Conservation (phyloP, 2,888 invertebrate genomes). For the Frankliniella intonsa region DNA sequence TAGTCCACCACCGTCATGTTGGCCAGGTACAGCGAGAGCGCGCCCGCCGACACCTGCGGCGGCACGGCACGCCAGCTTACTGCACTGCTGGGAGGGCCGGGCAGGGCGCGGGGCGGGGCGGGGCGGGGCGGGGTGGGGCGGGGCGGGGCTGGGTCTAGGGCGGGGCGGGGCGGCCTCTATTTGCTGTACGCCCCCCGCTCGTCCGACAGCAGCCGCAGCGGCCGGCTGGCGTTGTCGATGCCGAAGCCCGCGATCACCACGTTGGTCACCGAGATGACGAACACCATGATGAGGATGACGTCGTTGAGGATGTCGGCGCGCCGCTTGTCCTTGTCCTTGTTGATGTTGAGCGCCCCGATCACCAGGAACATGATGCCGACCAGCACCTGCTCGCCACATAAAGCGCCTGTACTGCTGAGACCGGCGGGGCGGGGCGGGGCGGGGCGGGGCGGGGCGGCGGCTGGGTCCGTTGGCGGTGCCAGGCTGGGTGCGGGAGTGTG, state of each 20-base stretch:
- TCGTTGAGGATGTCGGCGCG: conserved; percentile 77
- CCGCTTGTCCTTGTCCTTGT: conserved; percentile 66
- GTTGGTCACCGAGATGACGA: conserved; percentile 75
- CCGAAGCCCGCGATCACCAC: conserved; percentile 81
- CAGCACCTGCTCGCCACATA: conserved; percentile 59
- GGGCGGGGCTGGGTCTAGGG: not conserved
- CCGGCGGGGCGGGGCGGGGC: not conserved
- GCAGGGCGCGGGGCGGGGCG: conserved; percentile 29
- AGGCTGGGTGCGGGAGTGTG: not conserved
- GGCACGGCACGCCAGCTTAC: conserved; percentile 8
- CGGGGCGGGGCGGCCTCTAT: conserved; percentile 25
- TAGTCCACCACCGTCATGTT: conserved; percentile 45
- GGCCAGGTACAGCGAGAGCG: conserved; percentile 45
- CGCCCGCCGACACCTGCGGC: conserved; percentile 45
- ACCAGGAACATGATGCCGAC: conserved; percentile 77
- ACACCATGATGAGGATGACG: conserved; percentile 71
- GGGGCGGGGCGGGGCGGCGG: not conserved
- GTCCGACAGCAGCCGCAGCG: conserved; percentile 3
- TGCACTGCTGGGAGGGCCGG: too few species aligned
- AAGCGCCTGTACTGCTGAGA: not conserved
- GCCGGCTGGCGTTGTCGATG: conserved; percentile 56
- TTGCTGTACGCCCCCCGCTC: not conserved
- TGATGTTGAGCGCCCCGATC: conserved; percentile 78
- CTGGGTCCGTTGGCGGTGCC: not conserved
- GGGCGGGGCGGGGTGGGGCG: too few species aligned